phyloP scores from a whole-genome alignment of 1,140 invertebrate genomes.

The Lutraria rhynchaena region DNA sequence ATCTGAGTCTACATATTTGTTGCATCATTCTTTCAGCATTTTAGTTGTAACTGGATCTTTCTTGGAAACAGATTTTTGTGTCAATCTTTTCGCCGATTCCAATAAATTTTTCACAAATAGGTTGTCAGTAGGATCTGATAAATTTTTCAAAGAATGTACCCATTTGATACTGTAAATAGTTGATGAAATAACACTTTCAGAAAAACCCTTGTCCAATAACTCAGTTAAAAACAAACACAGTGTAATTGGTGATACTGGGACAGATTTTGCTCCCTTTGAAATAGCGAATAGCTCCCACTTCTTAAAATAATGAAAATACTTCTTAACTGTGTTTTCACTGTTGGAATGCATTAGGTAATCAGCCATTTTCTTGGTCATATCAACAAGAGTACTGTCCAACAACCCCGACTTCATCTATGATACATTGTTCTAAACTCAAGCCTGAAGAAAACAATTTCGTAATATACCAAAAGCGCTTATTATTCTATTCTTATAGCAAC shows the following conservation, averaged over 20 bases:
- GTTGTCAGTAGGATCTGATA: conserved; percentile 21
- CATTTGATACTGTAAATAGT: conserved; percentile 20
- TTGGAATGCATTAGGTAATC: not conserved
- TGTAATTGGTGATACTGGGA: conserved; percentile 10
- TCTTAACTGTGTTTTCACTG: not conserved
- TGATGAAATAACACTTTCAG: not conserved
- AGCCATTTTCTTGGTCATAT: conserved; percentile 4
- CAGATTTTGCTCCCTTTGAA: not conserved
- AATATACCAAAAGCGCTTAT: too few species aligned
- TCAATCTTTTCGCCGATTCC: not conserved
- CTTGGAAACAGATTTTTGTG: not conserved
- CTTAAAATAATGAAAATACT: not conserved
- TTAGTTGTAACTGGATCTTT: not conserved
- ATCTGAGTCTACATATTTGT: not conserved
- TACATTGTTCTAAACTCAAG: too few species aligned
- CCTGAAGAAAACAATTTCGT: too few species aligned
- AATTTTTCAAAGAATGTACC: conserved; percentile 22
- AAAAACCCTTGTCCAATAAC: not conserved
- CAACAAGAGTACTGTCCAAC: conserved; percentile 1
- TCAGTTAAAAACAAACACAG: conserved; percentile 29
- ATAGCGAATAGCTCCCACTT: not conserved
- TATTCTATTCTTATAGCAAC: too few species aligned
- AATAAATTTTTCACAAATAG: conserved; percentile 16
- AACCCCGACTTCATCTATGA: too few species aligned
- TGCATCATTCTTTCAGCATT: not conserved